These are phyloP conservation scores for Oncorhynchus nerka DNA, from an alignment of 2,113 vertebrate species.

Conservation along the genomic window DNA sequence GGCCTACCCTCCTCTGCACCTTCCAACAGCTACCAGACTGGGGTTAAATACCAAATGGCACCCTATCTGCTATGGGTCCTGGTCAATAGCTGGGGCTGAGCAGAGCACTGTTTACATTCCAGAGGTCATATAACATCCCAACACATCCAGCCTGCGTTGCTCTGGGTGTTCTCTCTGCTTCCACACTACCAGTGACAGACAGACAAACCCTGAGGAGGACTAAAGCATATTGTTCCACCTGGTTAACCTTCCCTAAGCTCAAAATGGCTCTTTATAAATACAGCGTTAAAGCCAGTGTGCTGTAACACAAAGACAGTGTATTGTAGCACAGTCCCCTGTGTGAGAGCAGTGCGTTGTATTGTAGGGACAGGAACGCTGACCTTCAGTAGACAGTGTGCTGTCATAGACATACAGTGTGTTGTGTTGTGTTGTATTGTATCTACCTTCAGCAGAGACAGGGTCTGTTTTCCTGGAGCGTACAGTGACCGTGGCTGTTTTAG, in stretches of 20 bases:
- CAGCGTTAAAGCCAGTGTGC: not conserved
- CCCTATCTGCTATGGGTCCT: too few species aligned
- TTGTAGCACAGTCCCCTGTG: too few species aligned
- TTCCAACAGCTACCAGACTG: not conserved
- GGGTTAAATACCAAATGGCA: too few species aligned
- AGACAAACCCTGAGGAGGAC: not conserved
- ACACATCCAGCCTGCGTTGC: slow-evolving; percentile 16
- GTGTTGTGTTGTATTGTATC: not conserved
- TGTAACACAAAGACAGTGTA: too few species aligned
- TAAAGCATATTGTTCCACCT: slow-evolving; percentile 44
- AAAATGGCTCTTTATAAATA: not conserved
- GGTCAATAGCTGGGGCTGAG: too few species aligned
- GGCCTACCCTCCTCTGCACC: too few species aligned
- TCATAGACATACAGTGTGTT: too few species aligned
- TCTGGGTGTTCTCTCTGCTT: slow-evolving; percentile 9
- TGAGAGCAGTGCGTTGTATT: too few species aligned
- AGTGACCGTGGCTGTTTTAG: slow-evolving; percentile 81
- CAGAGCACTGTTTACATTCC: slow-evolving; percentile 57
- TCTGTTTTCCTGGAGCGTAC: slow-evolving; percentile 86
- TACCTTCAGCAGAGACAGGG: slow-evolving; percentile 85
- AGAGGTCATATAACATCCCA: slow-evolving; percentile 25
- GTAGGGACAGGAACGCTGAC: too few species aligned
- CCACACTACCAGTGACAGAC: too few species aligned
- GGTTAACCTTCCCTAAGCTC: slow-evolving; percentile 34
- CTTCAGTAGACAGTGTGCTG: too few species aligned